A percentile compares a stretch with the other conserved stretches of the same genome.
Evolutionary conservation across 2,888 invertebrate genomes (phyloP).

Genomic region (Eudemis profundana): DNA sequence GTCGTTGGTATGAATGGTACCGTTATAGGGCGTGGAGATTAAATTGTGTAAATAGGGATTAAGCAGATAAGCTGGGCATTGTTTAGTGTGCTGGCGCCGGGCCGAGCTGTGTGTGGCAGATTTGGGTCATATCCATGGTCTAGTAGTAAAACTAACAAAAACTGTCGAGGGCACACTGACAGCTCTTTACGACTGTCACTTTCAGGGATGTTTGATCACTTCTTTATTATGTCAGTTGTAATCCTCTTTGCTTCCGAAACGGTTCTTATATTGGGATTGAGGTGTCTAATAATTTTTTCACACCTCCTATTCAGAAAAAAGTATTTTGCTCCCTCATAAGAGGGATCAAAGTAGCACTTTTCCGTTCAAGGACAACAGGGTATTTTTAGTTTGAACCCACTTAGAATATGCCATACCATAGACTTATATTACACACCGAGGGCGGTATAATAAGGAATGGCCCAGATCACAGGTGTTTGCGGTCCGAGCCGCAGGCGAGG

Average conservation of each 20-base stretch:
- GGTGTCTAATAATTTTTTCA: not conserved
- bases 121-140: conserved; percentile 60
- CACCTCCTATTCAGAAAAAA: too few species aligned
- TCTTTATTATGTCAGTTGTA: conserved; percentile 18
- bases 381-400: too few species aligned
- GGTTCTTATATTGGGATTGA: conserved; percentile 1
- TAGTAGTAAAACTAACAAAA: conserved; percentile 28
- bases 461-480: too few species aligned
- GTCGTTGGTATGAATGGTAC: conserved; percentile 44
- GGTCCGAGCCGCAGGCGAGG: too few species aligned
- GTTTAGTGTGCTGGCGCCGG: conserved; percentile 77
- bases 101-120: conserved; percentile 65
- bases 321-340: too few species aligned
- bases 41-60: conserved; percentile 85
- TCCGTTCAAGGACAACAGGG: too few species aligned
- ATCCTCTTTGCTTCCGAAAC: not conserved
- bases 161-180: conserved; percentile 21
- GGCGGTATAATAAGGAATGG: too few species aligned
- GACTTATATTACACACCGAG: too few species aligned
- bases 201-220: conserved; percentile 19
- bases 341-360: too few species aligned
- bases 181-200: conserved; percentile 13
- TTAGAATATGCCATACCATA: too few species aligned
- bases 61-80: conserved; percentile 78
- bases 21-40: conserved; percentile 67